Base-by-base conservation (phyloP, 2,888 invertebrate species). In the Orthosia cruda region DNA sequence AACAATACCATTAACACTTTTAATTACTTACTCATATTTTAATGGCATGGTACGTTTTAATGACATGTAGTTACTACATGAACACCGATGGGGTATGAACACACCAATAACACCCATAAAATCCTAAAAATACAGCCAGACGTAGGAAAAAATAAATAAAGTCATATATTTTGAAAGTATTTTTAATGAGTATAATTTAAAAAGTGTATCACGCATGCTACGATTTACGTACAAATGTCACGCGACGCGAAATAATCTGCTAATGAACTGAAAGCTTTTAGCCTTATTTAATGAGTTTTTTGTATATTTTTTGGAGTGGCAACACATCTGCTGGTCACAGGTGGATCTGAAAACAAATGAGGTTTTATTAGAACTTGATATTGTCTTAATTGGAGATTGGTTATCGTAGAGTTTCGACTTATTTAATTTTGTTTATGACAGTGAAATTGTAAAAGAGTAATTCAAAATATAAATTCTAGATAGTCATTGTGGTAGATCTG, bases 181-280 rank as follows among this genome's bases (percentile, higher is more conserved):
- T 91, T n/a, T 92, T 90, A 90, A 92, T 92, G 87, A 89, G 89
- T 85, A 90, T 88, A 84, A 90, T 92, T 92, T 90, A 85, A 84
- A 87, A 91, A 91, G 84, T 84, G 81, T 88, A 87, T 86, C 93
- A 93, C 92, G 93, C 93, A 92, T 91, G 89, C 18, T 57, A 81
- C 87, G 88, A 93, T 92, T 92, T 90, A 94, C 81, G 74, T 16
- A 15, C 18, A 40, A 62, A 74, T 76, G 87, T 91, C 94, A 95
- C 94, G 95, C 92, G 76, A 93, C 61, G 80, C 76, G 59, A 81
- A 89, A 92, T 91, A 93, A 93, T 93, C 91, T 92, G 90, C 92
- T 94, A 94, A 94, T 94, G 90, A 92, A 84, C 72, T 77, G 87
- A 91, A 90, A 88, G 90, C 91, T 92, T 92, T 91, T 89, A 91